Evolutionary conservation across 2,113 vertebrate genomes (phyloP).

Genomic region (Diglossa brunneiventris): DNA sequence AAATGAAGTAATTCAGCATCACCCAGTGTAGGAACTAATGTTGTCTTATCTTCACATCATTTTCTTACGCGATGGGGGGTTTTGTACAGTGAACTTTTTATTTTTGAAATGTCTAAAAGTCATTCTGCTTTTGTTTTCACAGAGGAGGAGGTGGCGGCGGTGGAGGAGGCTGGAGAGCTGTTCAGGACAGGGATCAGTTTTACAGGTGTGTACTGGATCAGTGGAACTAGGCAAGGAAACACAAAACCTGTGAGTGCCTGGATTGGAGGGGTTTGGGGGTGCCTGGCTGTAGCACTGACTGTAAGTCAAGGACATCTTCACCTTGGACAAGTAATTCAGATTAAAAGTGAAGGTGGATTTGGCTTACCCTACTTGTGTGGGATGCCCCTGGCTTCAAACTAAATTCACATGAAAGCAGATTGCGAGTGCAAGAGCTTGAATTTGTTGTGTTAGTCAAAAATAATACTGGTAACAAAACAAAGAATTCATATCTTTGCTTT

Average conservation of each 20-base stretch:
- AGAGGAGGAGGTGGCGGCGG: slow-evolving; percentile 76
- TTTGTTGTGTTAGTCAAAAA: not conserved
- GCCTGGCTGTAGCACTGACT: not conserved
- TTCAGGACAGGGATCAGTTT: slow-evolving; percentile 82
- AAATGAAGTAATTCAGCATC: not conserved
- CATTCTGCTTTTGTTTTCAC: not conserved
- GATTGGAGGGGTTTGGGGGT: not conserved
- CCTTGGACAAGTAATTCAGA: not conserved
- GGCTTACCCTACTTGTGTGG: not conserved
- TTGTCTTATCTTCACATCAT: rapidly evolving
- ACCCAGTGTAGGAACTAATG: not conserved
- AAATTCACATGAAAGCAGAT: not conserved
- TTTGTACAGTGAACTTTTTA: not conserved
- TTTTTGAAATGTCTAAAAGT: not conserved
- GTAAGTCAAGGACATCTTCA: not conserved
- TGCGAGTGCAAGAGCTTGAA: not conserved
- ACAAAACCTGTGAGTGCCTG: not conserved
- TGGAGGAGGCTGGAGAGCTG: slow-evolving; percentile 81
- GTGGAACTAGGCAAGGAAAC: not conserved
- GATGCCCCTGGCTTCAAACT: not conserved
- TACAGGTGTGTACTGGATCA: slow-evolving; percentile 69
- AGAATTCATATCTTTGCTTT: not conserved
- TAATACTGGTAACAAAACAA: not conserved
- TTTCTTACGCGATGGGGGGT: not conserved
- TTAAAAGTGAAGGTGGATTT: not conserved